Conservation (phyloP, 2,113 vertebrate species). For the Albula goreensis region DNA sequence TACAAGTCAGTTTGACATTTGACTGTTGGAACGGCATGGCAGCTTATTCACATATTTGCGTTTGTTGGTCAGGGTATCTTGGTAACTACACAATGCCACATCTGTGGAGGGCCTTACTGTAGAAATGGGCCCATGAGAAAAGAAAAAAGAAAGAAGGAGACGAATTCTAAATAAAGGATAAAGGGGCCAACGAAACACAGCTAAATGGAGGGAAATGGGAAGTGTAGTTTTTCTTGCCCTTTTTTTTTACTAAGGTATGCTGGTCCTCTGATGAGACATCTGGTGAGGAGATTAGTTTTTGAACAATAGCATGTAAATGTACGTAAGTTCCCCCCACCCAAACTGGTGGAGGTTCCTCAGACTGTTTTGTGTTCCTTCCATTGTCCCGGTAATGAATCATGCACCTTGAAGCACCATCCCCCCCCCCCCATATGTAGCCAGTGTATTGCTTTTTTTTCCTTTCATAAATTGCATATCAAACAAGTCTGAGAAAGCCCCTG, state of each 20-base stretch:
- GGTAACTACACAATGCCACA: conserved; percentile 55
- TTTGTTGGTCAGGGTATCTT: conserved; percentile 58
- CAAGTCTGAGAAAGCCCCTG: conserved; percentile 32
- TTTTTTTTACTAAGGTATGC: not conserved
- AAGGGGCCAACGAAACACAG: not conserved
- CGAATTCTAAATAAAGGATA: not conserved
- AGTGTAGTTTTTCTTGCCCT: not conserved
- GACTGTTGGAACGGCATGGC: conserved; percentile 49
- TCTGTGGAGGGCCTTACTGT: conserved; percentile 47
- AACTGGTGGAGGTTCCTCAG: not conserved
- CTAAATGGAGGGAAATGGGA: not conserved
- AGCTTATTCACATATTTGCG: conserved; percentile 58
- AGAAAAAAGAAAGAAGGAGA: conserved; percentile 27
- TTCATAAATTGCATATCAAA: conserved; percentile 44
- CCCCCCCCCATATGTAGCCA: conserved; percentile 39
- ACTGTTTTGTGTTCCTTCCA: conserved; percentile 48
- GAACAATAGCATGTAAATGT: conserved; percentile 43
- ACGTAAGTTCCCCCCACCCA: not conserved
- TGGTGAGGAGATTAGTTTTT: conserved; percentile 23
- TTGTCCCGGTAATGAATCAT: conserved; percentile 30
- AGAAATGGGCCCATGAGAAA: conserved; percentile 32
- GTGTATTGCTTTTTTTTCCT: conserved; percentile 58
- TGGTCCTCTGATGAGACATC: conserved; percentile 25
- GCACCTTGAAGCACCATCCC: conserved; percentile 28
- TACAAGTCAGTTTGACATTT: conserved; percentile 47